Evolutionary conservation across 1,140 invertebrate genomes (phyloP), one percentile per base, ranked within the genome.

Genomic region (Phenacoccus solenopsis): DNA sequence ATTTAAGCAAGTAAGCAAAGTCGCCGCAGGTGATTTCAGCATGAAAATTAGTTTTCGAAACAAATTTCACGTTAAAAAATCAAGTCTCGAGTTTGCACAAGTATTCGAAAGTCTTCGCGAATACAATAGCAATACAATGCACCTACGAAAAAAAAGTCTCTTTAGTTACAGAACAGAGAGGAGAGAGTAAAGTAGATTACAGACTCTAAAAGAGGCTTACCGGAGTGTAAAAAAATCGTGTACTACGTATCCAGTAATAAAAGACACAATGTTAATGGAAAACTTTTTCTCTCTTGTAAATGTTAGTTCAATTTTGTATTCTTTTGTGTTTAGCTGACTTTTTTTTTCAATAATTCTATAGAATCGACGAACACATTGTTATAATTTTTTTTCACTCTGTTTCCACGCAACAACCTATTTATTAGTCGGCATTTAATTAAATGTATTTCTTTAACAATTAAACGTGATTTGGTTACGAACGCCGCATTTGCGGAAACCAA

Each of bases 181-280:
- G 20, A 49, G 38, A 49, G 38, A 49, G 12, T 49, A 49, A 9
- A 49, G 38, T 49, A 49, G 38, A 49, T 49, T 49, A n/a, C n/a
- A 49, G 38, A 49, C 38, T 49, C 20, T 49, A n/a, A 9, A 49
- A n/a, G 16, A 16, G 16, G 38, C 38, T 49, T 49, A 49, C 12
- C 38, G 38, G 38, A 49, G 38, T 49, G 38, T 49, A 49, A 49
- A 49, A n/a, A 49, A 49, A 49, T 49, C 38, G 38, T 49, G 38
- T 49, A n/a, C n/a, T n/a, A 49, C 38, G 38, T n/a, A 49, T 49
- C 38, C 20, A 49, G 38, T 49, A 49, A 49, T 49, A 49, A 49
- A 49, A 49, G 38, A n/a, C 13, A 49, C 38, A 49, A 49, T 49
- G 38, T 49, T 49, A 49, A 49, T 49, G 38, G 38, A 49, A 49